Percentiles rank a stretch among this genome's conserved stretches.
Evolutionary conservation across 2,113 vertebrate genomes (phyloP).

Genomic region (Stigmatopora nigra): DNA sequence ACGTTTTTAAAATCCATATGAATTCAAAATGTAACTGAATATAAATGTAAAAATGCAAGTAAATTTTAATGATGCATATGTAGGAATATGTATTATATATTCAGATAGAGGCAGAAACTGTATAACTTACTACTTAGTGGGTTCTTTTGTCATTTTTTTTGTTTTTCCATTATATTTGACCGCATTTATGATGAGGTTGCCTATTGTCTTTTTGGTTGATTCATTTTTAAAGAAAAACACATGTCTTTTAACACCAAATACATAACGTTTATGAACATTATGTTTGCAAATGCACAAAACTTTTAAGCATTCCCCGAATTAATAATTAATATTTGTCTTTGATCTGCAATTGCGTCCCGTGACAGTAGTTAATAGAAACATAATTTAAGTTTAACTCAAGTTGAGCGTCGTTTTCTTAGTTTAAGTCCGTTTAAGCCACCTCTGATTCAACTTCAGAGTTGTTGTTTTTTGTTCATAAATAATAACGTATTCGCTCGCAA

Average conservation of each 20-base stretch:
- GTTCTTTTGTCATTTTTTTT: background rate
- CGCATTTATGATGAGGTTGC: background rate
- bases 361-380: background rate
- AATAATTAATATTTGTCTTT: background rate
- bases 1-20: no score
- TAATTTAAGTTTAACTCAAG: background rate
- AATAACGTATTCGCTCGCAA: background rate
- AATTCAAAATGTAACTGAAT: no score
- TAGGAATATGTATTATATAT: background rate
- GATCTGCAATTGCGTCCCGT: no score
- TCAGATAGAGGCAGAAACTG: background rate
- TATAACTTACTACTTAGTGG: background rate
- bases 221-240: background rate
- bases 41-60: no score
- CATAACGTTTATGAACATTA: background rate
- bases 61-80: background rate
- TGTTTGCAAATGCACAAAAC: background rate
- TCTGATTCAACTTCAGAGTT: background rate
- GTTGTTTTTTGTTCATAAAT: background rate
- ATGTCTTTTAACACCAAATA: background rate
- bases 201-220: background rate
- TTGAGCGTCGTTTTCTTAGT: no score
- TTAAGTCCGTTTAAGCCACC: background rate
- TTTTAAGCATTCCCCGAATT: background rate
- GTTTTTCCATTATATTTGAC: background rate